Base-by-base conservation (phyloP, 2,888 invertebrate species). In the Acleris emargana region DNA sequence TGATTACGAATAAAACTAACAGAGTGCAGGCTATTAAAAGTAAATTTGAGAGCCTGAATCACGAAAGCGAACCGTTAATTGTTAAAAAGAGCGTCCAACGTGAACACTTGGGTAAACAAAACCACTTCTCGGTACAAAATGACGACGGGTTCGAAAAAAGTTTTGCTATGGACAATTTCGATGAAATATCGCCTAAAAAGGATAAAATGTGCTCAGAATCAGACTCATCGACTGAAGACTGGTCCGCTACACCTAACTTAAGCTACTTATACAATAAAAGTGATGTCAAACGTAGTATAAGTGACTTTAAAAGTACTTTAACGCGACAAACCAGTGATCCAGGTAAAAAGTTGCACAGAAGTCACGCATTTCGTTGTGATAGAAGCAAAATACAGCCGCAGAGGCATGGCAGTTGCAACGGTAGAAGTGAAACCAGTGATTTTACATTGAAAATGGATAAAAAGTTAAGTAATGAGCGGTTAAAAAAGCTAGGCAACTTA, bases 1-100 rank as follows among this genome's bases (percentile, higher is more conserved):
- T 84, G 83, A 89, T 92, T 92, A 82, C 90, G 69, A 84, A 87
- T 78, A 80, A 86, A 68, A 84, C 86, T 76, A 93, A 91, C 77
- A 90, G 94, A 87, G 95, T 95, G 52, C 94, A 94, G 89, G 93
- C 93, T 58, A 95, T 95, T 69, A 94, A 94, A 79, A 94, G 90
- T 82, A 94, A 94, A 85, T 95, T 95, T 76, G 95, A 95, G 76
- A 93, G 87, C 78, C 79, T 93, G 60, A 91, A 79, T 64, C 75
- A 74, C 5, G 88, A 90, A 52, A 81, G 74, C 62, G 79, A 82
- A n/a, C 76, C 80, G 17, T 59, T 78, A n/a, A 69, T 77, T 22
- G 68, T 67, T 53, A 71, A 62, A 62, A 73, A 68, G 32, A 57
- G 45, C 32, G 55, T 18, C 6, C 43, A 61, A 58, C 66, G 22